These are phyloP conservation scores for Colletes latitarsis DNA, from an alignment of 1,140 invertebrate genomes.

Conservation along the genomic window DNA sequence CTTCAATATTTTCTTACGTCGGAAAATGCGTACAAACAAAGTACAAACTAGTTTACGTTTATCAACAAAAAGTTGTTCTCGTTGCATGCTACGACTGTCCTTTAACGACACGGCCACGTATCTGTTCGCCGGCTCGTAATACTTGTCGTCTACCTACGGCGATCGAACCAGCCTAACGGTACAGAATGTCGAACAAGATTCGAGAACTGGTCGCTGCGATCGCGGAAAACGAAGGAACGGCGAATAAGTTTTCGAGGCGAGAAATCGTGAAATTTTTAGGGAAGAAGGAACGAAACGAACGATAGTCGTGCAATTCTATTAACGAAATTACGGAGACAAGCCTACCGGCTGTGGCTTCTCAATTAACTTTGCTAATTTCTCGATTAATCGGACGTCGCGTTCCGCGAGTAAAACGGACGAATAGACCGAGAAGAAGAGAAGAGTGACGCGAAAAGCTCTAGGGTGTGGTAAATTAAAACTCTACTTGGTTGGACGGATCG, in stretches of 20 bases:
- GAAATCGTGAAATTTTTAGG: background rate
- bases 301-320: slow-evolving; percentile 17
- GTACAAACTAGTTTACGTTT: background rate
- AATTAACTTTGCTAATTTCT: slow-evolving; percentile 64
- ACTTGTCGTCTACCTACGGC: slow-evolving; percentile 15
- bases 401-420: background rate
- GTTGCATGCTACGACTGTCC: background rate
- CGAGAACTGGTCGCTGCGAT: background rate
- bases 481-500: background rate
- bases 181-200: background rate
- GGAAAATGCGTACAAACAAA: too few species aligned
- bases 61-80: too few species aligned
- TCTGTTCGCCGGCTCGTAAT: too few species aligned
- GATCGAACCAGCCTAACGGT: background rate
- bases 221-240: background rate
- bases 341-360: slow-evolving; percentile 49
- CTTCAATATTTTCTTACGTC: too few species aligned
- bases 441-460: background rate
- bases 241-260: background rate
- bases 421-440: background rate
- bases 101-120: slow-evolving; percentile 25
- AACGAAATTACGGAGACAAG: slow-evolving; percentile 49
- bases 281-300: background rate
- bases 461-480: background rate
- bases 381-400: slow-evolving; percentile 50